phyloP scores from a whole-genome alignment of 2,888 invertebrate species.

The Erannis defoliaria region DNA sequence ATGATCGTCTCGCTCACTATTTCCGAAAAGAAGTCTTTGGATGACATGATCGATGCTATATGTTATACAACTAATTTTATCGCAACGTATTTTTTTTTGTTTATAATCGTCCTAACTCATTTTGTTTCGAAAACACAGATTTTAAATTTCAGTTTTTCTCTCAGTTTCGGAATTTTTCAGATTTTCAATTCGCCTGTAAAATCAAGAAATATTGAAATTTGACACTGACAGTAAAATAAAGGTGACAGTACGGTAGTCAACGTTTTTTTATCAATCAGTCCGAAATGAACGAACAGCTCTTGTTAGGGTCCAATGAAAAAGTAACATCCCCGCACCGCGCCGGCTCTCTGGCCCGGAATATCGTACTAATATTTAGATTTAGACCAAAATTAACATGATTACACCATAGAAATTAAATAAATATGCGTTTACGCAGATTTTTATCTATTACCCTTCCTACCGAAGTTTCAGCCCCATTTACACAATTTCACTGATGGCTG shows the following conservation, averaged over 20 bases:
- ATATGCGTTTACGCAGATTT: too few species aligned
- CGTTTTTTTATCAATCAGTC: too few species aligned
- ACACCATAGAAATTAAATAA: too few species aligned
- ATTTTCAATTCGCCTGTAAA: conserved; percentile 2
- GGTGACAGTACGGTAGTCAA: not conserved
- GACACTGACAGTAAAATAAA: not conserved
- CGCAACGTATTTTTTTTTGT: not conserved
- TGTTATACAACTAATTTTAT: conserved; percentile 13
- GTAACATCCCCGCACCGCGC: too few species aligned
- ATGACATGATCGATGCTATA: conserved; percentile 18
- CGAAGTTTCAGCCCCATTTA: too few species aligned
- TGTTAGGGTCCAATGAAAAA: too few species aligned
- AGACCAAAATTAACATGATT: too few species aligned
- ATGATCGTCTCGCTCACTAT: conserved; percentile 90
- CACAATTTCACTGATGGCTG: too few species aligned
- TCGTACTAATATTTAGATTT: too few species aligned
- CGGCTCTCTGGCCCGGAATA: too few species aligned
- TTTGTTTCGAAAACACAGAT: conserved; percentile 26
- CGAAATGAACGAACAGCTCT: too few species aligned
- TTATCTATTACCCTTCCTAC: too few species aligned
- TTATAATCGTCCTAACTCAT: conserved; percentile 28
- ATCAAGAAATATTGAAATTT: not conserved
- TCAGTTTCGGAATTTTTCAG: conserved; percentile 4
- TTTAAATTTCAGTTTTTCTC: conserved; percentile 1
- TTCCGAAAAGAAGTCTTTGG: conserved; percentile 89